Evolutionary conservation across 2,888 invertebrate species (phyloP), one percentile per base, ranked within the genome.

Genomic region (Apamea anceps): DNA sequence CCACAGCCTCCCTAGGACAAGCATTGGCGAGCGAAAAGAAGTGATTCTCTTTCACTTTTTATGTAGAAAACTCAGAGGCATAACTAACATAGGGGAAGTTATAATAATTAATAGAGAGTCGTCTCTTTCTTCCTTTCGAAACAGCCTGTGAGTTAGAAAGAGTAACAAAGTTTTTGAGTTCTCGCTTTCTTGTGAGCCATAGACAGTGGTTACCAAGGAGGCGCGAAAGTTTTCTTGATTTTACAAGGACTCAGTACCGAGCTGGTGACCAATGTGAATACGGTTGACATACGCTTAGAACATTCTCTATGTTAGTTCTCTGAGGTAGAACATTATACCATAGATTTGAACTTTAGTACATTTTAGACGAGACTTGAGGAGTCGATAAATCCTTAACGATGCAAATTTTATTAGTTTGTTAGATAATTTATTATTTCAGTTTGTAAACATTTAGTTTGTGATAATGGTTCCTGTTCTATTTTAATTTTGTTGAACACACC

Each of bases 1-100:
- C 96, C 8, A 97, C 96, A 2, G 96, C 96, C 0, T 95, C 96
- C 0, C 88, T 97, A 2, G 96, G 96, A n/a, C 96, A 96, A 82
- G 92, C 96, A 1, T 89, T 96, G 54, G 96, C 96, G 32, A 93
- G 90, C 77, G 96, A 96, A 73, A 96, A 96, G 91, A 96, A 96
- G 96, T 96, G 93, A 96, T 85, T 80, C 15, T 28, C 8, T 75
- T 81, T 71, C 51, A 73, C 12, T 70, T 76, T 48, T 75, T 32
- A 75, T 10, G 79, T 86, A 87, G 87, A 70, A 65, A 1, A 68
- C 32, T 77, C 60, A 28, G 60, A 77, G 51, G 12, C 25, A 82
- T n/a, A 80, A 68, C 28, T 82, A 82, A 83, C 37, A 68, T 54
- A 62, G 77, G 81, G 54, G 28, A 2, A 21, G n/a, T 66, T 25